A percentile compares a stretch with the other conserved stretches of the same genome.
Conservation (phyloP, 2,888 invertebrate species). For the Pterostichus madidus region DNA sequence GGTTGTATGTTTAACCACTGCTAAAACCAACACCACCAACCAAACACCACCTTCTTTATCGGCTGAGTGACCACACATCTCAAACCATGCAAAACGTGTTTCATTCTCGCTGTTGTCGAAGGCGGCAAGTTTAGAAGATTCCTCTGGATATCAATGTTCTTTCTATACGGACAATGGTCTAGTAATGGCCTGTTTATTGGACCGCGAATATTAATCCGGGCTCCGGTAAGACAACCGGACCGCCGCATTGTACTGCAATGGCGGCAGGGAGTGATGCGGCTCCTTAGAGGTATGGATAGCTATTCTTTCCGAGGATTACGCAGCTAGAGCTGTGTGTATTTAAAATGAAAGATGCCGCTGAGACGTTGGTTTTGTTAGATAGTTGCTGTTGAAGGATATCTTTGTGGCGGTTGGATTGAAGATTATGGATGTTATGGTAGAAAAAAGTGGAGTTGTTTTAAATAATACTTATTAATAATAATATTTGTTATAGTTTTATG, state of each 20-base stretch:
- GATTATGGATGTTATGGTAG: no score
- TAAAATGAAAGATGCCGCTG: constrained; percentile 18
- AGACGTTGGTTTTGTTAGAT: constrained; percentile 1
- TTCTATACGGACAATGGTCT: constrained; percentile 23
- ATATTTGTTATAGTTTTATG: no score
- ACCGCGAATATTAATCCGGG: constrained; percentile 62
- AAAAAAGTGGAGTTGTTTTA: no score
- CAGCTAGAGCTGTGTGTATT: constrained; percentile 15
- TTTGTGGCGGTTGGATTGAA: not conserved
- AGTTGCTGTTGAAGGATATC: not conserved
- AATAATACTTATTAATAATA: no score
- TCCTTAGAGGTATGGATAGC: constrained; percentile 54
- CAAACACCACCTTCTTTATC: constrained; percentile 39
- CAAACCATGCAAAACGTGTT: constrained; percentile 14
- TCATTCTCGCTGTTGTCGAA: not conserved
- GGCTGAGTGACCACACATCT: constrained; percentile 52
- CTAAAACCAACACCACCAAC: constrained; percentile 35
- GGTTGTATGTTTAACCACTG: no score
- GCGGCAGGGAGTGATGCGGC: constrained; percentile 9
- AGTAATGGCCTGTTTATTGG: constrained; percentile 59
- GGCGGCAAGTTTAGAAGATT: constrained; percentile 31
- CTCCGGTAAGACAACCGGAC: constrained; percentile 54
- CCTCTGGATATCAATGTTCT: constrained; percentile 42
- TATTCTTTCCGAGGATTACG: constrained; percentile 50
- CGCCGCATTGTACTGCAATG: constrained; percentile 17